Base-by-base conservation (phyloP, 1,140 invertebrate genomes). In the Diabrotica virgifera region DNA sequence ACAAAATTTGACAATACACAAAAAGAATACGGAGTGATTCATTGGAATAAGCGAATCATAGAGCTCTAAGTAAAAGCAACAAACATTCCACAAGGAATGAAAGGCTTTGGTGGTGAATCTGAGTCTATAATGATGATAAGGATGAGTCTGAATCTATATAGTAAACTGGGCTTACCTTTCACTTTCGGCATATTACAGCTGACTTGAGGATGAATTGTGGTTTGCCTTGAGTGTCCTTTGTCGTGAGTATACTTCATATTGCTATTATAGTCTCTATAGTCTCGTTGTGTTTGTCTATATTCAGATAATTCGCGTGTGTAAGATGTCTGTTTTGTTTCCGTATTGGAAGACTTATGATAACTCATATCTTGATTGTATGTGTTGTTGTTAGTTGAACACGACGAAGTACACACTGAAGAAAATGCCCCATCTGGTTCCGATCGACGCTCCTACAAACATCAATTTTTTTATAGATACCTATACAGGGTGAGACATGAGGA, bases 371-470 rank as follows among this genome's bases (percentile, higher is more conserved):
- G 24, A 24, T 24, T 24, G 24, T 24, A 24, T 24, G 40, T 46
- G 40, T 46, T 46, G 8, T 46, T 5, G 40, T 46, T 24, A 24
- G 24, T 24, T 24, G 40, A 46, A n/a, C 40, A 10, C n/a, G 76
- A 74, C n/a, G 76, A 77, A 13, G 77, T 79, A 6, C 80, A 74
- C 50, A 79, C 76, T 6, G 81, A 82, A 7, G 85, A 85, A 0
- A 84, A 81, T 24, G 87, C 87, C 4, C 87, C 88, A 65, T 89
- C 87, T 4, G 88, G 88, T 66, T 88, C 87, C 52, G 64, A 62
- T n/a, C 66, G 58, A 38, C 40, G 40, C 4, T 46, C 40, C 40
- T 46, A 46, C 8, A 46, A 46, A 10, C 4, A 24, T 24, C 1
- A 2, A 4, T 24, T 24, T 24, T 4, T 24, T 24, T 24, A 2